Evolutionary conservation across 1,140 invertebrate genomes (phyloP).

Genomic region (Papilio xuthus): DNA sequence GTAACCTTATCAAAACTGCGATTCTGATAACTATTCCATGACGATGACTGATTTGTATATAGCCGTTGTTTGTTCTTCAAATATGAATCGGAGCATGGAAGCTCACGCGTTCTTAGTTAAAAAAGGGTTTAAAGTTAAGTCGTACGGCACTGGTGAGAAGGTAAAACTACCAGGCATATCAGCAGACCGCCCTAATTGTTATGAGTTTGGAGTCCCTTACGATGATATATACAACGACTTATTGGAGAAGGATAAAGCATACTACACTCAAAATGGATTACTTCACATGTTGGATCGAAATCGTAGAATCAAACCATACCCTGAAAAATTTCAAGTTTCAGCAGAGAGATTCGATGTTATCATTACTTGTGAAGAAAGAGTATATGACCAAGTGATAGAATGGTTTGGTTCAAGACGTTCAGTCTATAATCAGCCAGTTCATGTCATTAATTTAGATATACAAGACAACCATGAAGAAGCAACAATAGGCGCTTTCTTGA

Average conservation of each 20-base stretch:
- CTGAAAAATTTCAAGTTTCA: conserved; percentile 96
- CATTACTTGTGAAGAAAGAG: conserved; percentile 98
- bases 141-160: conserved; percentile 98
- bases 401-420: conserved; percentile 88
- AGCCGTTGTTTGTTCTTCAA: conserved; percentile 98
- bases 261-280: conserved; percentile 99
- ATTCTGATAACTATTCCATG: conserved; percentile 22
- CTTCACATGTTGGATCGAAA: conserved; percentile 99
- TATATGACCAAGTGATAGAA: conserved; percentile 97
- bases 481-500: conserved; percentile 99
- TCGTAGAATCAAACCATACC: conserved; percentile 95
- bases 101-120: conserved; percentile 98
- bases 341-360: conserved; percentile 98
- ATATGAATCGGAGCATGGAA: conserved; percentile 99
- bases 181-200: conserved; percentile 97
- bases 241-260: conserved; percentile 91
- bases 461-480: conserved; percentile 99
- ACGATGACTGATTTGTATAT: conserved; percentile 86
- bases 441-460: conserved; percentile 99
- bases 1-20: background rate
- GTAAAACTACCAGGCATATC: conserved; percentile 98
- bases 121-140: conserved; percentile 97
- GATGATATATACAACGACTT: conserved; percentile 99
- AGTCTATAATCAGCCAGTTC: conserved; percentile 91
- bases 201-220: conserved; percentile 98